phyloP scores from a whole-genome alignment of 2,888 invertebrate species.

The Erebia aethiops region DNA sequence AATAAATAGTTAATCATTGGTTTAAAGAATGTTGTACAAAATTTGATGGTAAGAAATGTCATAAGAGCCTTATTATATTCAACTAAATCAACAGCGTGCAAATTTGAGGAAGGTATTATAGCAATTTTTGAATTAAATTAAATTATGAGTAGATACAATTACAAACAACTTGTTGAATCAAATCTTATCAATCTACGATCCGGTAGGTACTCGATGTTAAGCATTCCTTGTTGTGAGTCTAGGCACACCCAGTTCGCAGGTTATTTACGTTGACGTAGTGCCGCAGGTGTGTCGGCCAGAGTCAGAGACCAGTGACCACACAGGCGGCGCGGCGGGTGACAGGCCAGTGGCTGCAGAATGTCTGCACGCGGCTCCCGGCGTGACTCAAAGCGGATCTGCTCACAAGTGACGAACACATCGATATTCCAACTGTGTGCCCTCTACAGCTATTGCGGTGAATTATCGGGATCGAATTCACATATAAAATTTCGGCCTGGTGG shows the following conservation, averaged over 20 bases:
- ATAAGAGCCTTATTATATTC: too few relatives aligned
- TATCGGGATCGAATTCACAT: background rate
- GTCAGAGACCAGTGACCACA: conserved; percentile 23
- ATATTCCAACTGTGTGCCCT: conserved; percentile 1
- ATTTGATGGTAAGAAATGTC: too few relatives aligned
- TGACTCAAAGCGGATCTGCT: conserved; percentile 33
- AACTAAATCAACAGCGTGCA: too few relatives aligned
- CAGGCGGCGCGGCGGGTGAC: background rate
- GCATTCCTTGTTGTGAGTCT: background rate
- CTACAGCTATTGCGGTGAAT: background rate
- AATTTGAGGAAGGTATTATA: too few relatives aligned
- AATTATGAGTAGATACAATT: too few relatives aligned
- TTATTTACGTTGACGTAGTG: background rate
- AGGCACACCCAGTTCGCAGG: background rate
- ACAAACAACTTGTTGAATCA: too few relatives aligned
- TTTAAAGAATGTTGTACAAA: too few relatives aligned
- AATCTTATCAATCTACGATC: too few relatives aligned
- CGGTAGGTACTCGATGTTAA: background rate
- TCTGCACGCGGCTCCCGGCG: conserved; percentile 16
- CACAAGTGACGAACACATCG: conserved; percentile 7
- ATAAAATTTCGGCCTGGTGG: too few relatives aligned
- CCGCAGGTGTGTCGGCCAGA: background rate
- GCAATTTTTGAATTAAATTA: too few relatives aligned
- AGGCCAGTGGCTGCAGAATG: conserved; percentile 17
- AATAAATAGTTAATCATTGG: too few relatives aligned